A percentile compares a stretch with the other conserved stretches of the same genome.
Conservation (phyloP, 2,113 vertebrate genomes). For the Aegotheles bennettii region DNA sequence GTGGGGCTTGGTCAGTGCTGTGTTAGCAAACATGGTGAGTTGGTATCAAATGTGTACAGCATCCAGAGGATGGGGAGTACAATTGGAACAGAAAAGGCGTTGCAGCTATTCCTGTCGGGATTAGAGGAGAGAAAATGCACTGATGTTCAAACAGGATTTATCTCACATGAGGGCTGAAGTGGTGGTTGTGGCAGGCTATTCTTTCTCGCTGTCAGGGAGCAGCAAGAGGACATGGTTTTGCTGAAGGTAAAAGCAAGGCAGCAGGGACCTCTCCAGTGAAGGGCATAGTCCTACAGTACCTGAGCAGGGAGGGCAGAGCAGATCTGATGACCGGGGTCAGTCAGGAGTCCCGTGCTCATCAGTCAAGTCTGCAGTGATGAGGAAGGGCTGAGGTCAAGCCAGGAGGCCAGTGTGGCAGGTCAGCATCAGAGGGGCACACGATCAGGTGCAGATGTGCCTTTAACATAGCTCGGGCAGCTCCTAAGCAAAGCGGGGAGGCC, state of each 20-base stretch:
- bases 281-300: not conserved
- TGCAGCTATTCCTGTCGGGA: slow-evolving; percentile 1
- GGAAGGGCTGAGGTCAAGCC: not conserved
- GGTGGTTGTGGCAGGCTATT: not conserved
- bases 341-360: not conserved
- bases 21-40: not conserved
- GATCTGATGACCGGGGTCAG: not conserved
- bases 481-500: not conserved
- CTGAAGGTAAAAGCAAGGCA: not conserved
- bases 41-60: not conserved
- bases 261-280: not conserved
- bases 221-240: not conserved
- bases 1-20: not conserved
- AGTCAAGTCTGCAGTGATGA: not conserved
- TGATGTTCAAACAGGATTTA: not conserved
- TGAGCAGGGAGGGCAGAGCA: too few species aligned
- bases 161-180: not conserved
- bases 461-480: not conserved
- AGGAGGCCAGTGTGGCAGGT: not conserved
- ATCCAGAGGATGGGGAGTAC: not conserved
- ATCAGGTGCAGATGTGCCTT: not conserved
- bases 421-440: not conserved
- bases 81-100: not conserved
- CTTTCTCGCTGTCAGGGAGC: not conserved
- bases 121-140: not conserved